Evolutionary conservation across 2,113 vertebrate genomes (phyloP), one percentile per base, ranked within the genome.

Genomic region (Eira barbara): DNA sequence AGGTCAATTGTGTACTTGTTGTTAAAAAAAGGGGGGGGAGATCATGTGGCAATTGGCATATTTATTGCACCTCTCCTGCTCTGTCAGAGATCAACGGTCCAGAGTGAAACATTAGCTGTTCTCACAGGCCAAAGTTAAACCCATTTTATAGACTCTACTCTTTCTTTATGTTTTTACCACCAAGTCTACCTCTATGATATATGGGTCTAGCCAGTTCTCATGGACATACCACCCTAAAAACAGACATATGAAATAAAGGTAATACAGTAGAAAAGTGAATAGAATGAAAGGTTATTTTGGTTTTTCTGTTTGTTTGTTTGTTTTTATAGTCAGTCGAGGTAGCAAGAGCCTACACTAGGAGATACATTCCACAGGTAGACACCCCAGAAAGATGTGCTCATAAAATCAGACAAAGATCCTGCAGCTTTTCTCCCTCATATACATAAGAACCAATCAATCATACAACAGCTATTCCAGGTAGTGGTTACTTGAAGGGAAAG

Each of bases 91-190:
- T 89, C 31, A 88, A 4, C 45, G 39, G 83, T 36, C 61, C 47
- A 90, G 80, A 89, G 20, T 91, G 71, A 95, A 93, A 93, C 25
- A 92, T 55, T 42, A 71, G 67, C 21, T 27, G 81, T 82, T 93
- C 23, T n/a, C 87, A 91, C 5, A 86, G 83, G 65, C 74, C 67
- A 95, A 96, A 80, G 73, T 89, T 95, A 71, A 96, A 86, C 29
- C 23, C 29, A 81, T 74, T 88, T 97, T 86, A 95, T 42, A 96
- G 91, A 95, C 6, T 29, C 49, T 73, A 74, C 7, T 15, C 5
- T 97, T 97, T 97, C 5, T 97, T 97, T 97, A 78, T 89, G 63
- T 13, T 94, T 89, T 45, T 78, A 92, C 39, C 42, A 89, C 34
- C 71, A 80, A 89, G 29, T 97, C 36, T 88, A 87, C 45, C 39